Percentiles rank a stretch among this genome's conserved stretches.
These are phyloP conservation scores for Melitaea athalia DNA, from an alignment of 2,888 invertebrate genomes.

Conservation along the genomic window DNA sequence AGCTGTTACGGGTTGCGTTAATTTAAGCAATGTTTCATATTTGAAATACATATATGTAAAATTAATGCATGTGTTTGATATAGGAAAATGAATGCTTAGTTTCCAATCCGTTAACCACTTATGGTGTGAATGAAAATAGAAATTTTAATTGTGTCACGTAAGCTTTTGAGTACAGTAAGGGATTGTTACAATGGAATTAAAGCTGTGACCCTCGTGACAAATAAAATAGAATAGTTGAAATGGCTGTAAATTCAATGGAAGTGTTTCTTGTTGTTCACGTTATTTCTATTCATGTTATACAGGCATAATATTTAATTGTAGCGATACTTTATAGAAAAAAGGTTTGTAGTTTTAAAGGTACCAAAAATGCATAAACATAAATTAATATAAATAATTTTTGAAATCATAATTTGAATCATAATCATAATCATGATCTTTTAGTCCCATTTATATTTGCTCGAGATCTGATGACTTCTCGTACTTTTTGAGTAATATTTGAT, in stretches of 20 bases:
- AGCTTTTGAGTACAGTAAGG: neutral
- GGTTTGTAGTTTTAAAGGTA: too few relatives aligned
- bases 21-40: neutral
- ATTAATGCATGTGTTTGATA: neutral
- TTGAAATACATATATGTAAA: neutral
- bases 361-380: too few relatives aligned
- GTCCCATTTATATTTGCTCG: too few relatives aligned
- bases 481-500: too few relatives aligned
- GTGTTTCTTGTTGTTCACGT: neutral
- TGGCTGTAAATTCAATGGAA: neutral
- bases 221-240: neutral
- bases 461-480: too few relatives aligned
- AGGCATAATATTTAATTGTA: neutral
- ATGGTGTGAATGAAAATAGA: neutral
- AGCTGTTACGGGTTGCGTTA: slow-evolving; percentile 9
- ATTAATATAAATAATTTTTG: too few relatives aligned
- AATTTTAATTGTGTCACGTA: neutral
- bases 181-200: neutral
- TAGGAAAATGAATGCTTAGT: neutral
- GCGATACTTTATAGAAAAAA: too few relatives aligned
- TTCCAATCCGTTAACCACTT: neutral
- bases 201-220: neutral
- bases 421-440: too few relatives aligned
- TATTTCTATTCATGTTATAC: neutral
- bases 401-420: too few relatives aligned